phyloP scores from a whole-genome alignment of 2,797 vertebrate species.

The Pipistrellus pygmaeus region DNA sequence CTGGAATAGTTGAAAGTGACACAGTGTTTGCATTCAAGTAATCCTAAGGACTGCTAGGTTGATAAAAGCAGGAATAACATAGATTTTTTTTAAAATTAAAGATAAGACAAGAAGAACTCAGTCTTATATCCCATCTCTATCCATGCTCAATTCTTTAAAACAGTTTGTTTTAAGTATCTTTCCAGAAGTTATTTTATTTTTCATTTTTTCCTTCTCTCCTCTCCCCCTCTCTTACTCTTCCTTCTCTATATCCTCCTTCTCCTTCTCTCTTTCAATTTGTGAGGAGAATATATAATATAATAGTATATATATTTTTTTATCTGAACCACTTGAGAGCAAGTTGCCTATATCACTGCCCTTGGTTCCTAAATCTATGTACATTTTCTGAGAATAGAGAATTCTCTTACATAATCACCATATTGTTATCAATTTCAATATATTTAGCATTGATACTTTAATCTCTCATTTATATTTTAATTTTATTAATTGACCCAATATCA shows the following conservation, averaged over 20 bases:
- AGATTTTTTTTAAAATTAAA: background rate
- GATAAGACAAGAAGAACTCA: background rate
- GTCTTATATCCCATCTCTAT: background rate
- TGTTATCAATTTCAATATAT: background rate
- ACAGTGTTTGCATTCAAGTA: background rate
- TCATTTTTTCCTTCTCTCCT: background rate
- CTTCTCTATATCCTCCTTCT: too few species aligned
- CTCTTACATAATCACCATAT: background rate
- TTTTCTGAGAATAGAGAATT: background rate
- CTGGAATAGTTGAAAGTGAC: background rate
- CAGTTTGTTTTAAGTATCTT: conserved; percentile 13
- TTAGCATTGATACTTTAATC: background rate
- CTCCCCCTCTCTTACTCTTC: fast-evolving
- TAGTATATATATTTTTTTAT: background rate
- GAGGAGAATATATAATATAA: too few species aligned
- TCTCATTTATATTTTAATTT: background rate
- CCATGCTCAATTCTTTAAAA: background rate
- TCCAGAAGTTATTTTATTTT: conserved; percentile 10
- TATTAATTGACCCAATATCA: background rate
- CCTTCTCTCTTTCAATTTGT: background rate
- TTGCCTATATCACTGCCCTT: background rate
- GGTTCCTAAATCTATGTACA: background rate
- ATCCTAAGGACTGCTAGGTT: background rate
- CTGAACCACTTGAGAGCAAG: background rate
- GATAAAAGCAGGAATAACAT: background rate